These are phyloP conservation scores for Lampris incognitus DNA, from an alignment of 2,113 vertebrate species.

Conservation along the genomic window DNA sequence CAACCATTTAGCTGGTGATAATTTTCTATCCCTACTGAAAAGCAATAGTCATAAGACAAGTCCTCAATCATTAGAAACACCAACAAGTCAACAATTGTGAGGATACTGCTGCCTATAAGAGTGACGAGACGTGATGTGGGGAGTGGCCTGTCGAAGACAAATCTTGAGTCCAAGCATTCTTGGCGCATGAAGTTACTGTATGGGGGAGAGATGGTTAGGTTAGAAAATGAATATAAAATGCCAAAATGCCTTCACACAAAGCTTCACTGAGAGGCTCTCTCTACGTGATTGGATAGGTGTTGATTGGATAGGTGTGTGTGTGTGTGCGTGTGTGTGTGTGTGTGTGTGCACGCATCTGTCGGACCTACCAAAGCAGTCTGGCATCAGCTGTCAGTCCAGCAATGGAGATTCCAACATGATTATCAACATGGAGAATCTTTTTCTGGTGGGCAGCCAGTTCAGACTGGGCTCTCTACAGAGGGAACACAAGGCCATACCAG, in stretches of 20 bases:
- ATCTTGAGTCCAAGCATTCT: conserved; percentile 98
- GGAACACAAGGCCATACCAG: conserved; percentile 21
- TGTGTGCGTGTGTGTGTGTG: no score
- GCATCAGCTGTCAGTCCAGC: conserved; percentile 98
- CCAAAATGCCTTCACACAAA: not conserved
- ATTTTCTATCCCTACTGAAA: not conserved
- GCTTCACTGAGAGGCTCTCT: not conserved
- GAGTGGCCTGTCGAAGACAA: conserved; percentile 96
- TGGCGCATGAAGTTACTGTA: conserved; percentile 98
- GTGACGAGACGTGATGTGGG: conserved; percentile 94
- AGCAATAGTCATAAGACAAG: not conserved
- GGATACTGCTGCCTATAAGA: conserved; percentile 99
- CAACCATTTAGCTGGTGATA: no score
- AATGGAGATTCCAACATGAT: conserved; percentile 97
- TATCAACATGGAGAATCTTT: conserved; percentile 98
- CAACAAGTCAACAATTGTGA: conserved; percentile 51
- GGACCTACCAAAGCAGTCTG: conserved; percentile 91
- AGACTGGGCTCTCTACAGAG: conserved; percentile 93
- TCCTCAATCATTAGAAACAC: not conserved
- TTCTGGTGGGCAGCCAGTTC: conserved; percentile 99
- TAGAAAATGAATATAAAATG: not conserved
- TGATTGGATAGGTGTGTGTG: not conserved
- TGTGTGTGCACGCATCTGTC: no score
- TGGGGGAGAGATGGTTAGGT: not conserved
- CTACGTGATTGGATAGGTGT: not conserved